phyloP scores from a whole-genome alignment of 2,888 invertebrate species.

The Yponomeuta sedellus region DNA sequence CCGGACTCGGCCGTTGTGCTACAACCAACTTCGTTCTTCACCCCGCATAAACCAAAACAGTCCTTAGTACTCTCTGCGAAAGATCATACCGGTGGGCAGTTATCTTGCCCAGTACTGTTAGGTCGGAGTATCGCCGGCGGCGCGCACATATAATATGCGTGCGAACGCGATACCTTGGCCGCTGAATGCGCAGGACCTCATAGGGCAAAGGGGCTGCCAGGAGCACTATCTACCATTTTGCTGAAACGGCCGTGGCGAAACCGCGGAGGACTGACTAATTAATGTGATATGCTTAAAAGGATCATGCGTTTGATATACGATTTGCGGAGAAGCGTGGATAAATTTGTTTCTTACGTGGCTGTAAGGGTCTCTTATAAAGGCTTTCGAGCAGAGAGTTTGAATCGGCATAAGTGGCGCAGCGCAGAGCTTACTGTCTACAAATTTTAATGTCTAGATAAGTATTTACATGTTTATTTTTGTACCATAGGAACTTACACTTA shows the following conservation, averaged over 20 bases:
- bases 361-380: too few species aligned
- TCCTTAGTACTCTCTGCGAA: background rate
- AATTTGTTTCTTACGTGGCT: background rate
- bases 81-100: background rate
- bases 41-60: background rate
- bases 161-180: slow-evolving; percentile 60
- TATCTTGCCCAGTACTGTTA: slow-evolving; percentile 51
- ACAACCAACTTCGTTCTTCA: background rate
- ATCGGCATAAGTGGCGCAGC: too few species aligned
- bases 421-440: too few species aligned
- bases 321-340: background rate
- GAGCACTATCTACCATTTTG: slow-evolving; percentile 27
- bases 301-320: background rate
- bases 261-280: slow-evolving; percentile 21
- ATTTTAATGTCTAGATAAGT: too few species aligned
- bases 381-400: too few species aligned
- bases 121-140: slow-evolving; percentile 56
- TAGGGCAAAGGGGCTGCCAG: slow-evolving; percentile 18
- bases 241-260: slow-evolving; percentile 39
- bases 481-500: too few species aligned
- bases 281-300: slow-evolving; percentile 5
- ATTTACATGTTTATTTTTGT: too few species aligned
- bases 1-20: slow-evolving; percentile 34
- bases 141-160: slow-evolving; percentile 64
- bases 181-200: slow-evolving; percentile 25